Conservation (phyloP, 1,140 invertebrate genomes). For the Micrasema longulum region DNA sequence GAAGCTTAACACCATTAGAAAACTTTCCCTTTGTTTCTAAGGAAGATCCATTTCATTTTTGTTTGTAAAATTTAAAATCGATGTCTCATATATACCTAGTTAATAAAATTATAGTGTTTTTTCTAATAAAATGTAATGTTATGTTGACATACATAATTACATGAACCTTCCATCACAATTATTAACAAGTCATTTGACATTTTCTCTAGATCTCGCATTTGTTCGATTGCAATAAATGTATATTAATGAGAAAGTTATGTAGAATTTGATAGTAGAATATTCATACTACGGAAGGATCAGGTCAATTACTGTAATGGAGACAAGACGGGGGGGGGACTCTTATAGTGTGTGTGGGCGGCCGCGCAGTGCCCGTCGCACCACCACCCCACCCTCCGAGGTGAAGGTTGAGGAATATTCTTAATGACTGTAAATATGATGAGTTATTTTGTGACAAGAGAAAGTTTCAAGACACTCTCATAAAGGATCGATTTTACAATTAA, state of each 20-base stretch:
- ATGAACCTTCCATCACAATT: too few relatives aligned
- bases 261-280: slow-evolving; percentile 2
- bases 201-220: slow-evolving; percentile 39
- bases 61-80: slow-evolving; percentile 1
- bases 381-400: too few relatives aligned
- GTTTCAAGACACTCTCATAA: slow-evolving; percentile 46
- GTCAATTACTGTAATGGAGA: slow-evolving; percentile 4
- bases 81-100: slow-evolving; percentile 22
- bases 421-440: slow-evolving; percentile 49
- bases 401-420: slow-evolving; percentile 46
- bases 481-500: slow-evolving; percentile 54
- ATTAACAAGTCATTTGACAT: slow-evolving; percentile 18
- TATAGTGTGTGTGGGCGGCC: background rate
- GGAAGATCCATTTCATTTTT: too few relatives aligned
- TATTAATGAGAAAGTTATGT: slow-evolving; percentile 36
- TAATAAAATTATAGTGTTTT: slow-evolving; percentile 12
- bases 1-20: too few relatives aligned
- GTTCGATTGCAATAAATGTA: slow-evolving; percentile 37
- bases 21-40: too few relatives aligned
- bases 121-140: slow-evolving; percentile 17
- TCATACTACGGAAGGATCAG: slow-evolving; percentile 7
- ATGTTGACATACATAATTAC: too few relatives aligned
- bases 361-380: too few relatives aligned
- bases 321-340: background rate
- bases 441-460: slow-evolving; percentile 41